Evolutionary conservation across 2,888 invertebrate genomes (phyloP).

Genomic region (Eristalis tenax): DNA sequence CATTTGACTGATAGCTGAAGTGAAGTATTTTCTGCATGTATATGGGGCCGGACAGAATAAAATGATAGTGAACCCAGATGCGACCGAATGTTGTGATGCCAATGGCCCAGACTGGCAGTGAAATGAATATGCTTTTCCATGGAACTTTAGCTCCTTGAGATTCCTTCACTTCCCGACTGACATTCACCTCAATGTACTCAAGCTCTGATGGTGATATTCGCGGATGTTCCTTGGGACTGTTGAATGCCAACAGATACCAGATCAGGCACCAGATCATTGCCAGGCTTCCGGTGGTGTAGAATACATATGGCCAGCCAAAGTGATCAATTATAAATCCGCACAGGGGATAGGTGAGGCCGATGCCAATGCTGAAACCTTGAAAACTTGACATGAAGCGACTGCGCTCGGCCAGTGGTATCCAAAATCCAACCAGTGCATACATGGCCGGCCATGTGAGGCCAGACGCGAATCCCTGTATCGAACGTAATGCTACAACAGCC

Average conservation of each 20-base stretch:
- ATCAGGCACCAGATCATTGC: constrained; percentile 86
- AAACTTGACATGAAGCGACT: constrained; percentile 89
- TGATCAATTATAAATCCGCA: constrained; percentile 87
- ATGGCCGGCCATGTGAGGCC: constrained; percentile 89
- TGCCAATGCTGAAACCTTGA: constrained; percentile 89
- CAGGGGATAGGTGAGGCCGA: constrained; percentile 87
- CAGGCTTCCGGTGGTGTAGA: constrained; percentile 87
- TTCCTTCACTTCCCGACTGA: constrained; percentile 83
- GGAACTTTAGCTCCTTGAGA: constrained; percentile 83
- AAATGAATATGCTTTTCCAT: constrained; percentile 85
- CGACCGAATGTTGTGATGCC: constrained; percentile 88
- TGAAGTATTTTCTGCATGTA: constrained; percentile 87
- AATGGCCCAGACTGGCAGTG: constrained; percentile 87
- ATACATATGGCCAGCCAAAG: constrained; percentile 86
- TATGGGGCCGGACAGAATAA: constrained; percentile 87
- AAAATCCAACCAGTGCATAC: constrained; percentile 88
- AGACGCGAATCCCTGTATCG: constrained; percentile 87
- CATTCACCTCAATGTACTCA: constrained; percentile 85
- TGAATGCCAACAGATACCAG: constrained; percentile 87
- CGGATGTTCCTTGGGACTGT: constrained; percentile 86
- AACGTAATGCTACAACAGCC: constrained; percentile 84
- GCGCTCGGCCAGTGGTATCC: constrained; percentile 87
- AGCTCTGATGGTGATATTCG: constrained; percentile 85
- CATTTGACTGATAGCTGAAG: constrained; percentile 87
- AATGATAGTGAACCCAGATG: constrained; percentile 88